These are phyloP conservation scores for Agrenia bidenticulata DNA, from an alignment of 2,888 invertebrate genomes.

Conservation along the genomic window DNA sequence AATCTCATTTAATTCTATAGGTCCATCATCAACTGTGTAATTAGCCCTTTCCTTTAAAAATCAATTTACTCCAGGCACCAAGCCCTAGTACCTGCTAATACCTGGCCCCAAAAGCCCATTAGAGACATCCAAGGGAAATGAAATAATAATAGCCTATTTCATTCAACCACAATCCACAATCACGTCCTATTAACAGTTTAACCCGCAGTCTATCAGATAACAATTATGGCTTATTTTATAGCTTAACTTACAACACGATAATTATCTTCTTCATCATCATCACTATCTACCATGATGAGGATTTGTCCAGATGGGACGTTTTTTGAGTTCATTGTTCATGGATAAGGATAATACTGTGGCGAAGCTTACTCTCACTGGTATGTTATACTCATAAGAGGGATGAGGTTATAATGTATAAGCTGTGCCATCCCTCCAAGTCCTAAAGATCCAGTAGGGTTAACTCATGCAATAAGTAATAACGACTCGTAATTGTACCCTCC, in stretches of 20 bases:
- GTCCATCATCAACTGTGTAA: no score
- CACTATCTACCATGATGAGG: not conserved
- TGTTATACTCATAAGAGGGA: no score
- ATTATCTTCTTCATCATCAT: not conserved
- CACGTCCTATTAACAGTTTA: not conserved
- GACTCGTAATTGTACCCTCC: no score
- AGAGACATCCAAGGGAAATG: constrained; percentile 4
- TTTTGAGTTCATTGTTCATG: not conserved
- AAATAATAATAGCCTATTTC: not conserved
- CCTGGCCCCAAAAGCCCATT: no score
- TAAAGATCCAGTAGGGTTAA: no score
- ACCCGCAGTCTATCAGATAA: not conserved
- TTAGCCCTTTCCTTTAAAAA: no score
- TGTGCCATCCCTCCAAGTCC: no score
- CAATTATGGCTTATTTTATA: constrained; percentile 8
- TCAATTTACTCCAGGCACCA: no score
- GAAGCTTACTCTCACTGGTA: not conserved
- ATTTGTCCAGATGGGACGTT: constrained; percentile 4
- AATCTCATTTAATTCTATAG: no score
- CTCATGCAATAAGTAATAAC: no score
- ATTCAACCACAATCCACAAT: not conserved
- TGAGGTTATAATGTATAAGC: no score
- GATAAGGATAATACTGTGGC: not conserved
- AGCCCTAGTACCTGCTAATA: no score
- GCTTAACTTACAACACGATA: constrained; percentile 8